Base-by-base conservation (phyloP, 2,797 vertebrate species). In the Enteromius trimaculatus region DNA sequence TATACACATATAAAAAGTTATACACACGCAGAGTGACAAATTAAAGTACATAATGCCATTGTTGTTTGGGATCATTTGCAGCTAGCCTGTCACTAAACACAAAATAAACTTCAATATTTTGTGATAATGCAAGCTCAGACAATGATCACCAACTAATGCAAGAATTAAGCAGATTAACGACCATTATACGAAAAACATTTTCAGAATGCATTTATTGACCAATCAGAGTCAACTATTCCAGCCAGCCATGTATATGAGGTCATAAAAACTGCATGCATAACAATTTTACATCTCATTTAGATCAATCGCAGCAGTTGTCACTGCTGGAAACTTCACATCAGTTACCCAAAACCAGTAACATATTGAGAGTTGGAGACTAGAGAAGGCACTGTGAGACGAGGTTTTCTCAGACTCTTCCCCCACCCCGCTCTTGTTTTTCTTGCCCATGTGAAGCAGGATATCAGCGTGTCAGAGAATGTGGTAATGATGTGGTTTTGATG, bases 391-490 rank as follows among this genome's bases (percentile, higher is more conserved):
- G 58, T 88, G 47, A 14, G 51, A 51, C 34, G 21, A 16, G 37
- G n/a, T 47, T 39, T 55, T 29, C 69, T 77, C 21, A 34, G 49
- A 42, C 39, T 51, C 29, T 39, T 55, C 42, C 51, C 62, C 42
- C 49, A 21, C 64, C 6, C 44, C 4, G 6, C 62, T 47, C 6
- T 23, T 70, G 69, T 74, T 78, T 72, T 87, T 83, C 76, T 84
- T 53, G 65, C 31, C 39, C 42, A 62, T 81, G 79, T 84, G 75
- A 88, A 85, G 66, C 80, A 87, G 81, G 85, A 83, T 85, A 88
- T 87, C 81, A 77, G 75, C 8, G 29, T 55, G 42, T 60, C 74
- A 84, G 69, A 23, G 81, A 84, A 81, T 74, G 21, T 82, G 60
- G 68, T 66, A 64, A 65, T 47, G 65, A 71, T 58, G 64, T 55